phyloP scores from a whole-genome alignment of 1,140 invertebrate genomes.

The Panagrolaimus sp. region DNA sequence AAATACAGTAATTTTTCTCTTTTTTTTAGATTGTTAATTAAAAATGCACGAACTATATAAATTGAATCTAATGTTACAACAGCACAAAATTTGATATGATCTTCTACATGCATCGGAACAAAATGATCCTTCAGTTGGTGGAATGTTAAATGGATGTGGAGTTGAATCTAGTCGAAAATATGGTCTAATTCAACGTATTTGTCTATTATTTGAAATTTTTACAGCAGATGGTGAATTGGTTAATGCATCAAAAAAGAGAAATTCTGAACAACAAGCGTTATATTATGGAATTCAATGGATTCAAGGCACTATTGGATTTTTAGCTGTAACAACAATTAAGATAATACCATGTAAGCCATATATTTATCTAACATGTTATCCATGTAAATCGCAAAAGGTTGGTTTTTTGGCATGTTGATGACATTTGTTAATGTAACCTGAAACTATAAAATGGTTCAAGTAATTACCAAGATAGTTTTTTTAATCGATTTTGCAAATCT shows the following conservation, averaged over 20 bases:
- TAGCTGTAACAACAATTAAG: conserved; percentile 62
- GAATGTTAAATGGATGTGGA: conserved; percentile 63
- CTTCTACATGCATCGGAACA: conserved; percentile 64
- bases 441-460: too few species aligned
- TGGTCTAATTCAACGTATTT: conserved; percentile 63
- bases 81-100: conserved; percentile 63
- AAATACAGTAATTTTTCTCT: too few species aligned
- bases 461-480: too few species aligned
- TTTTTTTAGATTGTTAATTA: too few species aligned
- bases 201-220: conserved; percentile 63
- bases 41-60: too few species aligned
- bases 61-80: conserved; percentile 64
- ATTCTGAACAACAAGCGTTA: conserved; percentile 62
- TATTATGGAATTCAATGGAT: conserved; percentile 64
- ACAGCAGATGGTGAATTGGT: conserved; percentile 62
- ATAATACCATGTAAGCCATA: conserved; percentile 62
- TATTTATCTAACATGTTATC: conserved; percentile 63
- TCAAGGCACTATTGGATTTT: conserved; percentile 64
- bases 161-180: too few species aligned
- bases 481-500: too few species aligned
- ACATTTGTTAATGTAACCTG: too few species aligned
- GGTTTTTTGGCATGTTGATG: too few species aligned
- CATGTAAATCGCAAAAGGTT: conserved; percentile 52
- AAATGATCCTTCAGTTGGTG: conserved; percentile 63
- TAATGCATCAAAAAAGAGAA: conserved; percentile 58